These are phyloP conservation scores for Lethenteron reissneri DNA, from an alignment of 2,113 vertebrate genomes.

Conservation along the genomic window DNA sequence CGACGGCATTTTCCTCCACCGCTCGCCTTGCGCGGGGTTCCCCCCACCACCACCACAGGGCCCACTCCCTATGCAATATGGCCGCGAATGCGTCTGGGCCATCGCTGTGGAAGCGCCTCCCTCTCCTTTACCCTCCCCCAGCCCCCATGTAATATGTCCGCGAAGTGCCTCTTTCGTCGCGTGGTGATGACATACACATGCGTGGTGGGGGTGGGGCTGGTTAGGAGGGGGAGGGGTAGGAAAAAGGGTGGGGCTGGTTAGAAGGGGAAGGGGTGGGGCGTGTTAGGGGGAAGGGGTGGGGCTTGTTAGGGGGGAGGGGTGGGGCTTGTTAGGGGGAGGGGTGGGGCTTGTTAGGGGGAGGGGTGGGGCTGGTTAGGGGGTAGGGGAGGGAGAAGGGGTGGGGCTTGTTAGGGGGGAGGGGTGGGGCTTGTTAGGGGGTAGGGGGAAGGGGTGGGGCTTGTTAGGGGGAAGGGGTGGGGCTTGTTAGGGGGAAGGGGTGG, in stretches of 20 bases:
- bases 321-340: background rate
- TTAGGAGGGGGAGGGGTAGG: background rate
- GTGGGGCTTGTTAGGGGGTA: too few species aligned
- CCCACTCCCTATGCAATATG: too few species aligned
- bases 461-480: background rate
- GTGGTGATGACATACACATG: too few species aligned
- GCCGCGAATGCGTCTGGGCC: too few species aligned
- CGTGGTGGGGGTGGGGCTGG: background rate
- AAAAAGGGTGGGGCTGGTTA: background rate
- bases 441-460: too few species aligned
- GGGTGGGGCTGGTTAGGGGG: background rate
- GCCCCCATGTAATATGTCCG: too few species aligned
- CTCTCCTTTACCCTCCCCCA: too few species aligned
- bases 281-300: background rate
- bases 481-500: background rate
- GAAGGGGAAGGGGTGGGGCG: background rate
- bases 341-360: background rate
- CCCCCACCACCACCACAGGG: too few species aligned
- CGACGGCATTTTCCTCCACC: too few species aligned
- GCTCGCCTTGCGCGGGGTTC: too few species aligned
- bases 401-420: background rate
- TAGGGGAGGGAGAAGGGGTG: background rate
- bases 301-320: background rate
- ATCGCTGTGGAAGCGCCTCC: too few species aligned
- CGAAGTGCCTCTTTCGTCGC: too few species aligned